These are phyloP conservation scores for Pseudocheirus occidentalis DNA, from an alignment of 2,797 vertebrate genomes.

Conservation along the genomic window DNA sequence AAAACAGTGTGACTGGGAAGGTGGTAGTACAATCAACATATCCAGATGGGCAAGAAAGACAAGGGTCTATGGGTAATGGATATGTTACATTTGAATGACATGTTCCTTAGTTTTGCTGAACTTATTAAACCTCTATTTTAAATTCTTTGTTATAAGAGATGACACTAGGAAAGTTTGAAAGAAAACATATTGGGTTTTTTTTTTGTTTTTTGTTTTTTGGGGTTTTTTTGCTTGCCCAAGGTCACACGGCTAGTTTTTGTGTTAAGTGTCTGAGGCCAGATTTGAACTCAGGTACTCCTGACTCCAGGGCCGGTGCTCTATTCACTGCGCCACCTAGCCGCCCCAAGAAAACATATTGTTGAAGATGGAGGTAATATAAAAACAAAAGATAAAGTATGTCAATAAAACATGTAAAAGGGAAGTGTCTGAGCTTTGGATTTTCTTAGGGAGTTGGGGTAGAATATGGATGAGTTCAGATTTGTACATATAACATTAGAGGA, in stretches of 20 bases:
- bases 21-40: background rate
- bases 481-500: background rate
- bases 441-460: background rate
- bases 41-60: background rate
- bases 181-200: background rate
- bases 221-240: too few relatives aligned
- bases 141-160: background rate
- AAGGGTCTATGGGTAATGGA: background rate
- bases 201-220: too few relatives aligned
- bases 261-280: too few relatives aligned
- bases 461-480: background rate
- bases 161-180: background rate
- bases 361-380: background rate
- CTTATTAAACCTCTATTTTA: background rate
- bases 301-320: too few relatives aligned
- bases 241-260: too few relatives aligned
- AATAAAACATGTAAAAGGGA: background rate
- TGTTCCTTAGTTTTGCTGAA: background rate
- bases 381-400: background rate
- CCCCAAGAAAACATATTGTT: background rate
- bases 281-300: too few relatives aligned
- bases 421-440: background rate
- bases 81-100: background rate
- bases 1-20: background rate
- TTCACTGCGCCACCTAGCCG: too few relatives aligned